Percentiles rank a stretch among this genome's conserved stretches.
Evolutionary conservation across 1,140 invertebrate species (phyloP).

Genomic region (Hyposmocoma kahamanoa): DNA sequence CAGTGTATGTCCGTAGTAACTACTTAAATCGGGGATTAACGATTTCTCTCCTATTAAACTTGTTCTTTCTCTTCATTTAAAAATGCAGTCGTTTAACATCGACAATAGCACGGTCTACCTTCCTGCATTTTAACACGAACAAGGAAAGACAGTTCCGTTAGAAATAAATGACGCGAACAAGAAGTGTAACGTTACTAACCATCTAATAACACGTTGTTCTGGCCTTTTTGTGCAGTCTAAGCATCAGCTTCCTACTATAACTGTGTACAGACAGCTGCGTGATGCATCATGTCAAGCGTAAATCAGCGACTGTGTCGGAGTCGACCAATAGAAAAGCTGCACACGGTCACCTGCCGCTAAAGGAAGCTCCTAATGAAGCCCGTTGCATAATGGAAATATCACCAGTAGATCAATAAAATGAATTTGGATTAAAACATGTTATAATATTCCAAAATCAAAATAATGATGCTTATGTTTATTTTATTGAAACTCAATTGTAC

Average conservation of each 20-base stretch:
- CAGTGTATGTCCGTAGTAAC: too few relatives aligned
- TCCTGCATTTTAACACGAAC: too few relatives aligned
- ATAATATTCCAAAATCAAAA: background rate
- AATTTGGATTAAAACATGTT: background rate
- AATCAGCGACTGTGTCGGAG: slow-evolving; percentile 43
- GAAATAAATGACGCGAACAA: slow-evolving; percentile 2
- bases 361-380: slow-evolving; percentile 54
- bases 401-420: background rate
- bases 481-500: too few relatives aligned
- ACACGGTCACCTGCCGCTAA: slow-evolving; percentile 48
- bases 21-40: too few relatives aligned
- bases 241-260: slow-evolving; percentile 40
- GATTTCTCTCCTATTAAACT: too few relatives aligned
- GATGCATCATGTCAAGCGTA: slow-evolving; percentile 22
- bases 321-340: slow-evolving; percentile 37
- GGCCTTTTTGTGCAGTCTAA: slow-evolving; percentile 38
- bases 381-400: background rate
- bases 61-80: too few relatives aligned
- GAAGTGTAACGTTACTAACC: background rate
- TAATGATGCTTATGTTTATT: background rate
- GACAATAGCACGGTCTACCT: too few relatives aligned
- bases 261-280: slow-evolving; percentile 38
- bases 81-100: too few relatives aligned
- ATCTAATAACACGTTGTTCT: slow-evolving; percentile 7
- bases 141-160: too few relatives aligned